Evolutionary conservation across 1,140 invertebrate genomes (phyloP), one percentile per base, ranked within the genome.

Genomic region (Zaprionus ornatus): DNA sequence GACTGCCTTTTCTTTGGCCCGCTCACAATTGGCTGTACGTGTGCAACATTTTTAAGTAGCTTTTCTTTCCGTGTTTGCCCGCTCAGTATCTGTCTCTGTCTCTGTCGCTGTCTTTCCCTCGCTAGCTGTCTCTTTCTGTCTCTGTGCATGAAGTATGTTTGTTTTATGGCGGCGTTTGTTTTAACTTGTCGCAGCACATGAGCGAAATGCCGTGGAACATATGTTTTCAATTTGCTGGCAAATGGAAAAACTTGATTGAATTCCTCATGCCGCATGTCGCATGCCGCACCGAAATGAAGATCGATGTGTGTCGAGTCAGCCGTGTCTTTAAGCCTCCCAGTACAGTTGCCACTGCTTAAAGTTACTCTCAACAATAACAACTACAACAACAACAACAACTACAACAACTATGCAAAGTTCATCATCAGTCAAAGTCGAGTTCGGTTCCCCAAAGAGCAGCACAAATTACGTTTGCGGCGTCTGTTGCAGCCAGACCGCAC

Each of bases 1-100:
- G 52, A 21, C 75, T 67, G 32, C 27, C 55, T 68, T 54, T 65
- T 27, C 42, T 19, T 61, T 60, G 19, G 63, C 29, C 62, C 62
- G 40, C 79, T 85, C 67, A 90, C 85, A 90, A 90, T 90, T 90
- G 85, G 82, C 81, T 67, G 81, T 90, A 90, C 85, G 85, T 90
- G 85, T 90, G 82, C 79, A 90, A 85, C 86, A 90, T 90, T 90
- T 90, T 90, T 90, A 90, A 90, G 85, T 86, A 90, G 85, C 78
- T 77, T 75, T 81, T 76, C 81, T 77, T 52, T 65, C 63, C 63
- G 50, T 70, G 72, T 78, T 63, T 70, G 69, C 50, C 40, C 17
- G 61, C 35, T 42, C 17, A n/a, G 61, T 23, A 29, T 56, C 69
- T 50, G 45, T 60, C 48, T 21, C 42, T 37, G 23, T 40, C 50